Conservation (phyloP, 2,113 vertebrate species). For the Sminthopsis crassicaudata region DNA sequence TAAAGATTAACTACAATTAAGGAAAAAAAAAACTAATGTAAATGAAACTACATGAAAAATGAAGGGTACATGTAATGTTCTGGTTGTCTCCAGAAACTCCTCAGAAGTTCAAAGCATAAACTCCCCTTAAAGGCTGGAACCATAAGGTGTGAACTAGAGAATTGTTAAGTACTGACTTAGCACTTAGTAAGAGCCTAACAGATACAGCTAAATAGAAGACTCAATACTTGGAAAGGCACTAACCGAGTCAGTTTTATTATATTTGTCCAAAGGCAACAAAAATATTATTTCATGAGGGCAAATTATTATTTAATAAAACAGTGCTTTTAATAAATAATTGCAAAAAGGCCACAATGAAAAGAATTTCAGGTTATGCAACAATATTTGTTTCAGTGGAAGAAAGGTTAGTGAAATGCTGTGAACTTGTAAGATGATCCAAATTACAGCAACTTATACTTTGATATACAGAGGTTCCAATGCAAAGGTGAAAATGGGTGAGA, state of each 20-base stretch:
- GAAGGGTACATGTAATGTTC: too few relatives aligned
- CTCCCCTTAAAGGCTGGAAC: too few relatives aligned
- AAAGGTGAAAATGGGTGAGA: neutral
- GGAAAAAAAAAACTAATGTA: neutral
- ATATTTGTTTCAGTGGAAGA: neutral
- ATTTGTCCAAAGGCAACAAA: neutral
- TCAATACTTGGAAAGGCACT: neutral
- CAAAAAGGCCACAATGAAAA: neutral
- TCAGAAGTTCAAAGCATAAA: too few relatives aligned
- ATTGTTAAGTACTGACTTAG: too few relatives aligned
- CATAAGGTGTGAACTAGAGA: too few relatives aligned
- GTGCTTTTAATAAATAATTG: neutral
- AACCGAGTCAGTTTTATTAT: neutral
- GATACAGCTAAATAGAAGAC: neutral
- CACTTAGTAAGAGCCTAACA: too few relatives aligned
- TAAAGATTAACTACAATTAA: too few relatives aligned
- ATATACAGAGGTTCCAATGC: neutral
- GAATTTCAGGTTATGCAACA: neutral
- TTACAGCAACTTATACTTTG: neutral
- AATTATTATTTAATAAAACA: neutral
- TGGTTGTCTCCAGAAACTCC: too few relatives aligned
- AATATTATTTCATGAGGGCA: neutral
- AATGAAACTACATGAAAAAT: neutral
- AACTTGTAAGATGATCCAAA: neutral
- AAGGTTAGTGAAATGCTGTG: neutral